Conservation (phyloP, 2,113 vertebrate genomes). For the Microtus montanus region DNA sequence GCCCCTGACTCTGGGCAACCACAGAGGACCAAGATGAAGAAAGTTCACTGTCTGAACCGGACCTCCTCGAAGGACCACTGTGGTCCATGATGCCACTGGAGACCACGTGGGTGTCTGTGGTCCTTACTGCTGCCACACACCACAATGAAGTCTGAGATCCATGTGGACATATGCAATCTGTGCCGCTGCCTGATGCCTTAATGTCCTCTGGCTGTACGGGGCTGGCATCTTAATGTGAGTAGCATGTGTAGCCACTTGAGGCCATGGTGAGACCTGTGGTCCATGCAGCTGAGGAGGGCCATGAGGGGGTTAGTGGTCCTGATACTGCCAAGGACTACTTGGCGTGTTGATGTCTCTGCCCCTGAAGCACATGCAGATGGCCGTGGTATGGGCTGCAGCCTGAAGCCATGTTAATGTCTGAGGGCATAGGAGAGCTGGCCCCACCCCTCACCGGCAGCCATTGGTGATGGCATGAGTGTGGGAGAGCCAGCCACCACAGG, state of each 20-base stretch:
- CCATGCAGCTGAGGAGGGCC: background rate
- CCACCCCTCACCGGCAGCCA: background rate
- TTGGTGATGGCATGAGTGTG: no score
- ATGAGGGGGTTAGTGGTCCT: background rate
- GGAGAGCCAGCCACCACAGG: no score
- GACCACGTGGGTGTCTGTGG: background rate
- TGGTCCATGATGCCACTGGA: background rate
- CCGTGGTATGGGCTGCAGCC: background rate
- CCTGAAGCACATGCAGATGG: background rate
- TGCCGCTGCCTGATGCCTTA: background rate
- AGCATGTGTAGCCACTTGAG: background rate
- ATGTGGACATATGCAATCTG: background rate
- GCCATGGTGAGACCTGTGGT: background rate
- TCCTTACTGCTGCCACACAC: background rate
- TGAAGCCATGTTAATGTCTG: background rate
- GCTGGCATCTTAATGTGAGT: background rate
- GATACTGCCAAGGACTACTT: background rate
- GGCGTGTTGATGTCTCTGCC: background rate
- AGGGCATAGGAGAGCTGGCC: background rate
- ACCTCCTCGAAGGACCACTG: background rate
- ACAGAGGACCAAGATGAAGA: background rate
- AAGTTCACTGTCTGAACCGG: background rate
- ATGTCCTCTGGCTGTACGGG: background rate
- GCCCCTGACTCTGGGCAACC: background rate
- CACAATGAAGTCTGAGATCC: background rate